These are phyloP conservation scores for Dendroctonus valens DNA, from an alignment of 1,140 invertebrate genomes.

Conservation along the genomic window DNA sequence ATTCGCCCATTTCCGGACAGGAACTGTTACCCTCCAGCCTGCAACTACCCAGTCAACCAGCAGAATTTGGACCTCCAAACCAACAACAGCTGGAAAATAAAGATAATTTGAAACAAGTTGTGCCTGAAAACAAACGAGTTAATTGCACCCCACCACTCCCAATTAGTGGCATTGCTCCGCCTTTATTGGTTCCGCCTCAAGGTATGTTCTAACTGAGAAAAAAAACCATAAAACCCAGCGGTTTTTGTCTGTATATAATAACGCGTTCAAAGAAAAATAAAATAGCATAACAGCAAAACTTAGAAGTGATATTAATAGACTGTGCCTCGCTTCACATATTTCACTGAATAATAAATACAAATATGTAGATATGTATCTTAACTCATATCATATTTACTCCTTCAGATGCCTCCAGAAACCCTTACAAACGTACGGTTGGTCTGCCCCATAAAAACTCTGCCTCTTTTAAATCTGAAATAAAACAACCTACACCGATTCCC, in stretches of 20 bases:
- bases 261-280: too few relatives aligned
- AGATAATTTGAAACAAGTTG: constrained; percentile 31
- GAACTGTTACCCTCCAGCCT: constrained; percentile 5
- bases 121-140: constrained; percentile 28
- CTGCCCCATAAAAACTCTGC: constrained; percentile 49
- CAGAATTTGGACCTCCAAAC: neutral
- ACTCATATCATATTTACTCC: neutral
- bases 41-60: neutral
- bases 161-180: constrained; percentile 33
- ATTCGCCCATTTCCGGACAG: constrained; percentile 43
- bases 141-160: constrained; percentile 37
- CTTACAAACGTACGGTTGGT: constrained; percentile 49
- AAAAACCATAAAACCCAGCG: too few relatives aligned
- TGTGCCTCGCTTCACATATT: too few relatives aligned
- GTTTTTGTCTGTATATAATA: too few relatives aligned
- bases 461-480: constrained; percentile 36
- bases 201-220: neutral
- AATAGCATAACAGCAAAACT: too few relatives aligned
- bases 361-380: too few relatives aligned
- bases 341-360: too few relatives aligned
- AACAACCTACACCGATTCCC: constrained; percentile 11
- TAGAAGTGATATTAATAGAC: too few relatives aligned
- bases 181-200: constrained; percentile 28
- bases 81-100: constrained; percentile 41
- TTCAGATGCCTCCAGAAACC: constrained; percentile 42